These are phyloP conservation scores for Pagetopsis macropterus DNA, from an alignment of 2,797 vertebrate genomes.

Conservation along the genomic window DNA sequence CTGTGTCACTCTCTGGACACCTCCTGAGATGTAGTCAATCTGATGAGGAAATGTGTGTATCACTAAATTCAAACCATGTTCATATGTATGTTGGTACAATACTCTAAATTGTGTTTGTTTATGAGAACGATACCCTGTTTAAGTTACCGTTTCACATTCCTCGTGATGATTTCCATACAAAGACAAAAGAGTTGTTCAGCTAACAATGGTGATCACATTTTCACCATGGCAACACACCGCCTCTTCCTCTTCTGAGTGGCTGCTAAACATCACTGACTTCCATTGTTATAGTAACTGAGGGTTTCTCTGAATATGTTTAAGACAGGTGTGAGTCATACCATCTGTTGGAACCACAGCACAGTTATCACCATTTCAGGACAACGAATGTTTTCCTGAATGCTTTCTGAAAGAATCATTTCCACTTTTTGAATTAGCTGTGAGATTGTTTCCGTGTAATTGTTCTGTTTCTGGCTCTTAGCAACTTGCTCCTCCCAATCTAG, in stretches of 20 bases:
- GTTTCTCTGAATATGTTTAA: background rate
- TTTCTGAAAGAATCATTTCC: background rate
- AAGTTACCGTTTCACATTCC: background rate
- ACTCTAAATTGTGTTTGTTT: no score
- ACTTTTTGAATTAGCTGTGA: no score
- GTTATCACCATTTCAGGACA: no score
- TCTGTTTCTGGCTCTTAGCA: slow-evolving; percentile 24
- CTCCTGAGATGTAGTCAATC: no score
- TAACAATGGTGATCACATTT: slow-evolving; percentile 12
- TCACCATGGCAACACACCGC: slow-evolving; percentile 55
- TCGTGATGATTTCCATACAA: slow-evolving; percentile 15
- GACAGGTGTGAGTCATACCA: no score
- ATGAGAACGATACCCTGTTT: background rate
- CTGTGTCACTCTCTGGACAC: no score
- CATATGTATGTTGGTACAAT: no score
- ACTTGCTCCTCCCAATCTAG: slow-evolving; percentile 63
- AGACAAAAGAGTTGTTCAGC: slow-evolving; percentile 16
- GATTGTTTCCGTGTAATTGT: background rate
- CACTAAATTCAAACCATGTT: no score
- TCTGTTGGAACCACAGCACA: no score
- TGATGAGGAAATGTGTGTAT: no score
- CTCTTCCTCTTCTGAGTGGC: slow-evolving; percentile 5
- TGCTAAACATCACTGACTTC: slow-evolving; percentile 10
- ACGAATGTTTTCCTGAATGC: background rate
- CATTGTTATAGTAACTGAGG: background rate